Evolutionary conservation across 1,140 invertebrate genomes (phyloP).

Genomic region (Heterodera carotae): DNA sequence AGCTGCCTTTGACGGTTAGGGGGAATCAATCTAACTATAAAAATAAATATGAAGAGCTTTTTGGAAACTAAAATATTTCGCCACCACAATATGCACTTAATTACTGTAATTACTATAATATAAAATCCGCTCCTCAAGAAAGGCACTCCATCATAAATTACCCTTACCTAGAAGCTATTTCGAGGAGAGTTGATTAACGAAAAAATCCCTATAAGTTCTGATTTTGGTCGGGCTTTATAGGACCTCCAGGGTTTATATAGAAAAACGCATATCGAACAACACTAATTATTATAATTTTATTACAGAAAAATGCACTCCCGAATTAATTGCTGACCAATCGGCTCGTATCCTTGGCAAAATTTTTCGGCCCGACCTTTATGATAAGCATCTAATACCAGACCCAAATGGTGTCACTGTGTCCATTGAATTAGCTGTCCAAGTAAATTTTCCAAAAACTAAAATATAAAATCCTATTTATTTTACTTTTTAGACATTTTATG

Average conservation of each 20-base stretch:
- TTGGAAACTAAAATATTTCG: no score
- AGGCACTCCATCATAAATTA: no score
- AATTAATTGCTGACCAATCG: conserved; percentile 17
- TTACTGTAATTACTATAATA: neutral
- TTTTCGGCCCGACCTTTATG: conserved; percentile 12
- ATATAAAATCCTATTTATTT: conserved; percentile 12
- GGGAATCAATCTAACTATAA: no score
- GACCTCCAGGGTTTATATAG: no score
- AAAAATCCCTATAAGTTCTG: conserved; percentile 16
- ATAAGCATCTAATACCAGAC: conserved; percentile 36
- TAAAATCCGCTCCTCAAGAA: no score
- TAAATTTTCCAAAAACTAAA: neutral
- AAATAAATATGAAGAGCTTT: no score
- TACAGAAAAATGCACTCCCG: conserved; percentile 1
- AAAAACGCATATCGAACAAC: no score
- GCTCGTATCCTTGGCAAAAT: conserved; percentile 17
- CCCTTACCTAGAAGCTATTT: no score
- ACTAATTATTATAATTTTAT: conserved; percentile 14
- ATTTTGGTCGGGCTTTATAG: no score
- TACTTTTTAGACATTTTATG: conserved; percentile 33
- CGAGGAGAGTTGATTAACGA: conserved; percentile 19
- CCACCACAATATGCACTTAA: neutral
- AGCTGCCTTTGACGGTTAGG: no score
- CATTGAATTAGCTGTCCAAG: conserved; percentile 48
- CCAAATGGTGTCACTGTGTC: conserved; percentile 45